Evolutionary conservation across 92 coral and sea anemone genomes (phyloP), one percentile per base, ranked within the genome.

Genomic region (Bergia sp.): DNA sequence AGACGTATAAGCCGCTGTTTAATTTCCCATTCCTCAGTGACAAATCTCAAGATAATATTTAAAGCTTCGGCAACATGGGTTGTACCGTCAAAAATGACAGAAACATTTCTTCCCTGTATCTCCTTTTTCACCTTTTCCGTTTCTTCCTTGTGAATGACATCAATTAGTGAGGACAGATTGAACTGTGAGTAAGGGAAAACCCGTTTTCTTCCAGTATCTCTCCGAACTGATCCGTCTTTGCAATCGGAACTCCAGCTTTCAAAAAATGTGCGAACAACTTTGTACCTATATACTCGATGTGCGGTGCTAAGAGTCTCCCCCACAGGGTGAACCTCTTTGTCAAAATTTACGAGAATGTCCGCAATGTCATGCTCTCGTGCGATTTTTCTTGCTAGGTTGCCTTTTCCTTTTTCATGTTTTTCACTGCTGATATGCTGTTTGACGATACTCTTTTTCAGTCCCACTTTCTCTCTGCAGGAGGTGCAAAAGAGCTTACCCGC

Each of bases 301-400:
- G 79, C 90, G 90, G 87, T 91, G 81, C 90, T 86, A 67, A 73
- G 88, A 61, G 85, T 91, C 87, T 91, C 93, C 16, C 93, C 90
- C 37, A 81, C 77, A 73, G 90, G 93, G 81, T 82, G 93, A 50
- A 85, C 85, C 76, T 85, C 50, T 55, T 90, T 73, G 80, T 88
- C 80, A 67, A 83, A 89, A 87, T 57, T 79, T 80, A 12, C 44
- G 71, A 86, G 65, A 76, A 91, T 85, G 57, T 87, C 65, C 45
- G 93, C 90, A 55, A 91, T 82, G 81, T 91, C 87, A 36, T 73
- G 66, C 37, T 89, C 85, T 84, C 83, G 74, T 18, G 43, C 57
- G 80, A 29, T 65, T 82, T 82, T 89, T 43, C 21, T 85, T 43
- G 73, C 82, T 73, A 87, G 79, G 61, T 58, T 91, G 88, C 73